These are phyloP conservation scores for Nebria salina DNA, from an alignment of 2,888 invertebrate species.

Conservation along the genomic window DNA sequence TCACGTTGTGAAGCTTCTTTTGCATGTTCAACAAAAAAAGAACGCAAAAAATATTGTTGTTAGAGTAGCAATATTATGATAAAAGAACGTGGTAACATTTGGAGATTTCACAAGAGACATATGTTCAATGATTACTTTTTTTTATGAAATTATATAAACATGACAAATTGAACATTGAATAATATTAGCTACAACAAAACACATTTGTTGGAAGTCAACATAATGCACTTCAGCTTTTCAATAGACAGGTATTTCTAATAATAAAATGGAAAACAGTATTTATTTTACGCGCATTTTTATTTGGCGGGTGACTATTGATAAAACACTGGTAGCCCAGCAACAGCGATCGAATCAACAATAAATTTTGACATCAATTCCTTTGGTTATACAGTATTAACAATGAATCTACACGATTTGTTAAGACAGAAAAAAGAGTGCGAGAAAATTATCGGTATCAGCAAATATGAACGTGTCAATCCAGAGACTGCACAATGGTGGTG, in stretches of 20 bases:
- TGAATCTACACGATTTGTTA: background rate
- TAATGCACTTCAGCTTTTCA: no score
- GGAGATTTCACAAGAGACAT: background rate
- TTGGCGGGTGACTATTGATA: conserved; percentile 38
- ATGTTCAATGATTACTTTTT: background rate
- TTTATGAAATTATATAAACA: background rate
- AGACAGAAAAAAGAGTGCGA: conserved; percentile 45
- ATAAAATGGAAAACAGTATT: no score
- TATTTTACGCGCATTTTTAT: no score
- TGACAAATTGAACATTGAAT: background rate
- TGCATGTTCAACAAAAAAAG: conserved; percentile 25
- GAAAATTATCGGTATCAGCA: conserved; percentile 49
- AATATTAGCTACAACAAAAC: background rate
- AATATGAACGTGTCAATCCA: conserved; percentile 52
- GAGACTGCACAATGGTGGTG: conserved; percentile 56
- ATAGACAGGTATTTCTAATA: no score
- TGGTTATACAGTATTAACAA: conserved; percentile 7
- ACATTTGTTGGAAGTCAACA: no score
- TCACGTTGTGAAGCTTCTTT: conserved; percentile 35
- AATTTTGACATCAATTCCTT: conserved; percentile 26
- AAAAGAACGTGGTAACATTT: background rate
- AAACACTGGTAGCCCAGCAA: conserved; percentile 49
- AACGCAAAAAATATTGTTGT: background rate
- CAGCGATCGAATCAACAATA: conserved; percentile 41
- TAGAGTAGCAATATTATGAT: background rate